Base-by-base conservation (phyloP, 2,888 invertebrate species). In the Euspilapteryx auroguttella region DNA sequence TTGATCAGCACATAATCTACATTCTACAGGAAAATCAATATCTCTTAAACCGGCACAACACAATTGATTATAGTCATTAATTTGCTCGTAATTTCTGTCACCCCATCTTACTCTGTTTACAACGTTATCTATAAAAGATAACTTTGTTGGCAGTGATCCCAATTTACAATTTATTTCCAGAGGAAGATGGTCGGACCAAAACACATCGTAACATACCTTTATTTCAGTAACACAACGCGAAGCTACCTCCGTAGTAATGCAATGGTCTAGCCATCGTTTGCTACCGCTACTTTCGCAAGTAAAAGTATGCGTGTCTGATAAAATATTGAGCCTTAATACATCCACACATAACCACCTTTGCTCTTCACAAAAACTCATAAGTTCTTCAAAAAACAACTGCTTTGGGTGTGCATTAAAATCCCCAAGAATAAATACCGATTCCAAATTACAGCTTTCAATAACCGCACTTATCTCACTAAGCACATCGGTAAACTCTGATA, bases 111-210 rank as follows among this genome's bases (percentile, higher is more conserved):
- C 24, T 12, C 12, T 24, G n/a, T 24, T 24, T 5, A 6, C 4
- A 12, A 12, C 12, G 12, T 4, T 9, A 12, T 12, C 24, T 9
- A 4, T 12, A n/a, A 10, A 5, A n/a, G 4, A n/a, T n/a, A 22
- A 4, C 11, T 22, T 22, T n/a, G 4, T 10, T 4, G 12, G 27
- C 6, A 34, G 14, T 8, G 28, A 3, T 14, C 23, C 12, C 15
- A 38, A 10, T 12, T 33, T 28, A 33, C 38, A 36, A 12, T 9
- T 4, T 0, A 37, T 4, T 21, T 24, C 3, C 10, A 38, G 7
- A 4, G 35, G 37, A 21, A 30, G 30, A 17, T 37, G 38, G 14
- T 36, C 38, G 2, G 37, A 38, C 32, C 35, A 35, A 3, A n/a
- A 32, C 2, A 32, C 30, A 13, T 35, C 35, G 23, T 36, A 27